Percentiles rank a stretch among this genome's conserved stretches.
phyloP scores from a whole-genome alignment of 2,888 invertebrate species.

The Galerucella pusilla region DNA sequence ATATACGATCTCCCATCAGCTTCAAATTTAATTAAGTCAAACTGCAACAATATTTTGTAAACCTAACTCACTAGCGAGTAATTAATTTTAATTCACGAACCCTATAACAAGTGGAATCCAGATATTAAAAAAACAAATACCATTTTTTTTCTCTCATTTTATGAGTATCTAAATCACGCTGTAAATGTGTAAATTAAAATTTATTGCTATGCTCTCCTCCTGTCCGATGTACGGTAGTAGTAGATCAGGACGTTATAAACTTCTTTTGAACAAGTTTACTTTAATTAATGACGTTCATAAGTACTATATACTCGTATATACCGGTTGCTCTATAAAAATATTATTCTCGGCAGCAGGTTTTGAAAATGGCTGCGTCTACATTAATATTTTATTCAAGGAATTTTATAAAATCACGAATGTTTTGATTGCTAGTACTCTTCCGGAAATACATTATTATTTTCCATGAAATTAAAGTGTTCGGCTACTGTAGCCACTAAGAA shows the following conservation, averaged over 20 bases:
- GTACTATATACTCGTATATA: constrained; percentile 14
- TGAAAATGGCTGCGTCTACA: neutral
- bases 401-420: neutral
- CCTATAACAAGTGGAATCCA: too few relatives aligned
- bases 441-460: neutral
- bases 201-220: constrained; percentile 16
- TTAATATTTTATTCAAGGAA: neutral
- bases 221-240: constrained; percentile 36
- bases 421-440: neutral
- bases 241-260: constrained; percentile 40
- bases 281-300: constrained; percentile 42
- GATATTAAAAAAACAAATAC: too few relatives aligned
- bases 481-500: too few relatives aligned
- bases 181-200: constrained; percentile 13
- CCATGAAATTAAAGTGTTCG: too few relatives aligned
- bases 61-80: too few relatives aligned
- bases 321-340: constrained; percentile 39
- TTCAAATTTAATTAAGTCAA: too few relatives aligned
- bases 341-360: constrained; percentile 2
- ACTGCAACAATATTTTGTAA: too few relatives aligned
- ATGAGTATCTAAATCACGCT: neutral
- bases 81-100: too few relatives aligned
- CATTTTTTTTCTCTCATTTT: neutral
- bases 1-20: too few relatives aligned
- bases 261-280: constrained; percentile 40